Evolutionary conservation across 1,140 invertebrate genomes (phyloP).

Genomic region (Anastatus disparis): DNA sequence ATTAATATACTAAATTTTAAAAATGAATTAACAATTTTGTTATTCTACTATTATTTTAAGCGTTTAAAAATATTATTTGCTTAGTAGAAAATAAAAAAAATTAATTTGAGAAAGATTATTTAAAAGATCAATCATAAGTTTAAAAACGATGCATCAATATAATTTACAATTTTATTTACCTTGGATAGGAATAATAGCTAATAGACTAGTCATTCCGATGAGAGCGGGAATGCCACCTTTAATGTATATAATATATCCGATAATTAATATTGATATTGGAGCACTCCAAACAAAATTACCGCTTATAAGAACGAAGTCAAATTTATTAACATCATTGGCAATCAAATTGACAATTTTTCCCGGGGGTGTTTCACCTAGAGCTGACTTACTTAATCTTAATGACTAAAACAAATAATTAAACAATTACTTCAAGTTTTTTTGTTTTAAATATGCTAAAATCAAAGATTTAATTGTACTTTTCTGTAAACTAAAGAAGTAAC

Average conservation of each 20-base stretch:
- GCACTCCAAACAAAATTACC: constrained; percentile 75
- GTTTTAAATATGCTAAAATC: too few species aligned
- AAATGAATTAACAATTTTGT: background rate
- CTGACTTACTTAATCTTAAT: constrained; percentile 71
- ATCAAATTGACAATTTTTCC: constrained; percentile 88
- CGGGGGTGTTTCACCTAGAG: constrained; percentile 80
- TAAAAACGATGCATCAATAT: too few species aligned
- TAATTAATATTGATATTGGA: constrained; percentile 72
- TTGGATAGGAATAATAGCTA: constrained; percentile 80
- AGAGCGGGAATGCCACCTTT: constrained; percentile 75
- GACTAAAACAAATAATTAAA: too few species aligned
- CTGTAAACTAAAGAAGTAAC: constrained; percentile 73
- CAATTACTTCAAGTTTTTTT: too few species aligned
- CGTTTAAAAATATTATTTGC: too few species aligned
- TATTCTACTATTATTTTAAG: too few species aligned
- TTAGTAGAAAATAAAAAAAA: too few species aligned
- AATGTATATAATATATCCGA: constrained; percentile 73
- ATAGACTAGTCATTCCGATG: constrained; percentile 75
- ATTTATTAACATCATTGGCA: constrained; percentile 80
- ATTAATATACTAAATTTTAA: too few species aligned
- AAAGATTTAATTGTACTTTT: constrained; percentile 65
- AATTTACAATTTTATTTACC: too few species aligned
- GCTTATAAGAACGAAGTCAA: constrained; percentile 71
- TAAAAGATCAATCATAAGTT: too few species aligned
- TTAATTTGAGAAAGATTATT: too few species aligned